These are phyloP conservation scores for Lomographa bimaculata DNA, from an alignment of 2,888 invertebrate species.

Conservation along the genomic window DNA sequence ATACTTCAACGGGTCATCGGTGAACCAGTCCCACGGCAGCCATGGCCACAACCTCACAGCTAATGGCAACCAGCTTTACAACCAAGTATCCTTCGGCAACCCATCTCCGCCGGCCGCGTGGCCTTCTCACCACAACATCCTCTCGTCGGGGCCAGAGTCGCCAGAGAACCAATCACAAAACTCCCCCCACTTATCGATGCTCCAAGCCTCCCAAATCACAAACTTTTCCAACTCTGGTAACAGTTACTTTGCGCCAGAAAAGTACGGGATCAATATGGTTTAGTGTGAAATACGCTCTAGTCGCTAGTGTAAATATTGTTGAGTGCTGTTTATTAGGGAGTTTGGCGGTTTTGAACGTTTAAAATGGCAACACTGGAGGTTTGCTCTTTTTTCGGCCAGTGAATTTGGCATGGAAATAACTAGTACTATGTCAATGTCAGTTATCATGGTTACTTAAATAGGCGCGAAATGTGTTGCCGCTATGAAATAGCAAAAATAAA, in stretches of 20 bases:
- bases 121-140: conserved; percentile 76
- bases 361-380: conserved; percentile 3
- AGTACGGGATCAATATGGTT: conserved; percentile 82
- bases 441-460: too few relatives aligned
- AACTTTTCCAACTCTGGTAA: conserved; percentile 80
- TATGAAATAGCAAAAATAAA: too few relatives aligned
- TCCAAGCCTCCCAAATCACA: conserved; percentile 77
- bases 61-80: conserved; percentile 77
- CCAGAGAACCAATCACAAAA: conserved; percentile 76
- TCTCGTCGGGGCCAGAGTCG: conserved; percentile 71
- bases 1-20: conserved; percentile 76
- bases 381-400: too few relatives aligned
- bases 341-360: conserved; percentile 29
- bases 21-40: conserved; percentile 71
- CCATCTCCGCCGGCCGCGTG: conserved; percentile 74
- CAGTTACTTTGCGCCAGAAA: conserved; percentile 79
- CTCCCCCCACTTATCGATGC: conserved; percentile 74
- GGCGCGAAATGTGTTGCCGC: conserved; percentile 1
- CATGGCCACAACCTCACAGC: conserved; percentile 73
- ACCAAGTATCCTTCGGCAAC: conserved; percentile 79
- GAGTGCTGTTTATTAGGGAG: conserved; percentile 25
- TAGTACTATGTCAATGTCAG: too few relatives aligned
- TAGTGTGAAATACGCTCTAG: conserved; percentile 62
- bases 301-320: conserved; percentile 26
- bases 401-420: too few relatives aligned